A percentile compares a stretch with the other conserved stretches of the same genome.
phyloP scores from a whole-genome alignment of 2,113 vertebrate genomes.

The Echinops telfairi region DNA sequence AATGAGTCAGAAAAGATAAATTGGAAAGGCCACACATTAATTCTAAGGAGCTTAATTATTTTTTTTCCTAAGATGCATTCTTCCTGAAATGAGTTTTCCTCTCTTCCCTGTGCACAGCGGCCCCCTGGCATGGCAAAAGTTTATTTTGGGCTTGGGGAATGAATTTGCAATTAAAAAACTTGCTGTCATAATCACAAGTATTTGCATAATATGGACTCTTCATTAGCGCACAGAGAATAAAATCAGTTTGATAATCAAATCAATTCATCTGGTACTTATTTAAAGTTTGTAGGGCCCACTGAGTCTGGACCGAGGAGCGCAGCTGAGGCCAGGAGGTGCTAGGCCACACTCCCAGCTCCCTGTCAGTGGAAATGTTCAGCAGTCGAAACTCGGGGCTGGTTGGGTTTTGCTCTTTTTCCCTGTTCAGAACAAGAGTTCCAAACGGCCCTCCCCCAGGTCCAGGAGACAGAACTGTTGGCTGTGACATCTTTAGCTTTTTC shows the following conservation, averaged over 20 bases:
- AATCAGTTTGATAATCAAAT: constrained; percentile 63
- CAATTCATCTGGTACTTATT: constrained; percentile 55
- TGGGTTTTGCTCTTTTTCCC: background rate
- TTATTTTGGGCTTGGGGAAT: constrained; percentile 72
- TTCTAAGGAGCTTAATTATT: constrained; percentile 75
- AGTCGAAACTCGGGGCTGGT: accelerated
- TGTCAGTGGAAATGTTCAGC: accelerated
- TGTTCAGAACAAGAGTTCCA: accelerated
- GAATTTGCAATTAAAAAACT: constrained; percentile 74
- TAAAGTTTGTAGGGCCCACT: background rate
- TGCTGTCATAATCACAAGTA: constrained; percentile 54
- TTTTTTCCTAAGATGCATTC: constrained; percentile 8
- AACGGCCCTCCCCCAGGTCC: background rate
- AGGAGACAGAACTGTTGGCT: accelerated
- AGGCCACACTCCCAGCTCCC: accelerated
- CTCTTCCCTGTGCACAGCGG: background rate
- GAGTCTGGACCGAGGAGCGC: background rate
- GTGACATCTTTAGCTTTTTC: background rate
- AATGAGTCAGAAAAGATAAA: constrained; percentile 74
- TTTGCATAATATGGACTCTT: constrained; percentile 75
- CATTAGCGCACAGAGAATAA: constrained; percentile 67
- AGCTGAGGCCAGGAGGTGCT: background rate
- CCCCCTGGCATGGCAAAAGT: constrained; percentile 42
- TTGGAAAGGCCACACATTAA: constrained; percentile 72
- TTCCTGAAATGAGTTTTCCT: constrained; percentile 42